Base-by-base conservation (phyloP, 2,888 invertebrate species). In the Steromphala cineraria region DNA sequence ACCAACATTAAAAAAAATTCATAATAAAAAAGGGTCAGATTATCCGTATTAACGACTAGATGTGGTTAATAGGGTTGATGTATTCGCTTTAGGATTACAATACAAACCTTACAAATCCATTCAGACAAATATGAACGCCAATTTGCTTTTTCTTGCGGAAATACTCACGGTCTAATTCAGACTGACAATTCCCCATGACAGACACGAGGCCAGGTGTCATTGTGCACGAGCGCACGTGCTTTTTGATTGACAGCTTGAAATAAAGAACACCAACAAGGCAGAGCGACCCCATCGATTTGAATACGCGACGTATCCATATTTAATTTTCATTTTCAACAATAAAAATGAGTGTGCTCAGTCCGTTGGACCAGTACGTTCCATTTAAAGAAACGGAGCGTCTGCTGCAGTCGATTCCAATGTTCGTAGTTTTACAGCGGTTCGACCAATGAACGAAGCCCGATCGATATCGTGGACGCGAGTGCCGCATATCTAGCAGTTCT, bases 271-370 rank as follows among this genome's bases (percentile, higher is more conserved):
- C 21, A 28, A 28, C 62, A 28, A 24, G 62, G 13, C 24, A 28
- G 62, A 28, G 62, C 28, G 15, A 28, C 28, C 62, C 15, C 62
- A 62, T 62, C 62, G 62, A 62, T 62, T 62, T 62, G 28, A 28
- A 62, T 24, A 62, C 62, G 62, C 62, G 24, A n/a, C 62, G n/a
- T 62, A 62, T 62, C 28, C 62, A 62, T 62, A 62, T 62, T 62
- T 62, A 62, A 62, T 62, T 62, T 62, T 62, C 62, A 62, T 62
- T 24, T 62, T 62, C 62, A 62, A 62, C 62, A 62, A 62, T 62
- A n/a, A 24, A 46, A 46, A 28, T 21, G 62, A 62, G 62, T 62
- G 8, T 24, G 62, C 28, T 62, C 28, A 24, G 62, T 24, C 28
- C 62, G 62, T 62, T 28, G 28, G 62, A 62, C 62, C 24, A 62